phyloP scores from a whole-genome alignment of 2,797 vertebrate genomes.

The Alauda arvensis region DNA sequence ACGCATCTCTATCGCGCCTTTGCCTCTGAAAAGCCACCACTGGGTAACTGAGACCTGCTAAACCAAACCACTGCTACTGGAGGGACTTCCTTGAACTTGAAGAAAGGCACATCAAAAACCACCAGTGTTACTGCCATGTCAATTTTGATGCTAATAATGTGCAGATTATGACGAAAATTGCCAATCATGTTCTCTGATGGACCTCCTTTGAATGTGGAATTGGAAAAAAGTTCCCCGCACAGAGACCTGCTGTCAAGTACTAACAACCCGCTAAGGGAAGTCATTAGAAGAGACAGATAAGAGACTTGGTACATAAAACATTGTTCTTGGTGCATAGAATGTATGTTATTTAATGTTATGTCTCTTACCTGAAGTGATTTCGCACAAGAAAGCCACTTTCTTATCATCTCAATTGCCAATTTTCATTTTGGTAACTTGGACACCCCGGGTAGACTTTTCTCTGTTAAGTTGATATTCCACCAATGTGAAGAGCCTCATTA shows the following conservation, averaged over 20 bases:
- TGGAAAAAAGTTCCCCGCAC: slow-evolving; percentile 93
- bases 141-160: slow-evolving; percentile 99
- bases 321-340: slow-evolving; percentile 90
- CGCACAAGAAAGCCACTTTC: slow-evolving; percentile 79
- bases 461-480: slow-evolving; percentile 85
- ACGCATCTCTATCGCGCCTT: slow-evolving; percentile 50
- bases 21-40: slow-evolving; percentile 72
- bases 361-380: slow-evolving; percentile 87
- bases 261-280: slow-evolving; percentile 99
- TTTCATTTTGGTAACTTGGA: slow-evolving; percentile 86
- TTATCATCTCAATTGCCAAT: slow-evolving; percentile 84
- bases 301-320: slow-evolving; percentile 96
- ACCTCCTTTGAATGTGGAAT: slow-evolving; percentile 96
- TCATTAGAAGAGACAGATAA: slow-evolving; percentile 99
- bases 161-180: slow-evolving; percentile 99
- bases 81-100: slow-evolving; percentile 89
- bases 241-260: slow-evolving; percentile 98
- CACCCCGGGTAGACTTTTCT: slow-evolving; percentile 83
- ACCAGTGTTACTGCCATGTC: slow-evolving; percentile 90
- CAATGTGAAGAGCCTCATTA: slow-evolving; percentile 91
- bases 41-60: slow-evolving; percentile 73
- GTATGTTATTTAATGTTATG: slow-evolving; percentile 88
- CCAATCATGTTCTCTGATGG: slow-evolving; percentile 99
- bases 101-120: slow-evolving; percentile 86
- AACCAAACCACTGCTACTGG: slow-evolving; percentile 75